Evolutionary conservation across 2,113 vertebrate species (phyloP).

Genomic region (Noctilio leporinus): DNA sequence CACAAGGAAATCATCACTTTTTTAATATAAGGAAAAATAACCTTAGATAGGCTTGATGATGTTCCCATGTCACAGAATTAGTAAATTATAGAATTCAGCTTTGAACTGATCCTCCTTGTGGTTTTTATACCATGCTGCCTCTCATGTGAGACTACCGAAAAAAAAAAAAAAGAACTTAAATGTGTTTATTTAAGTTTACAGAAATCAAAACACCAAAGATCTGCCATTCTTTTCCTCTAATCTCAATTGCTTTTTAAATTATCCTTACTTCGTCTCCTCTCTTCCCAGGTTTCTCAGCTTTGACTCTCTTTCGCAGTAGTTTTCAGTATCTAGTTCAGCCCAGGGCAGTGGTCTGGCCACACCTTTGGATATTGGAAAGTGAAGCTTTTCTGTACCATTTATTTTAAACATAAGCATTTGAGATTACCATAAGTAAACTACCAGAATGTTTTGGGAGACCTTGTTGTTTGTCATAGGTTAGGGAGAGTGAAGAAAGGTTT

Average conservation of each 20-base stretch:
- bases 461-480: neutral
- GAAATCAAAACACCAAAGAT: neutral
- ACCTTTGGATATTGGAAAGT: neutral
- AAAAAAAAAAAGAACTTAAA: neutral
- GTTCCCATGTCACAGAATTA: neutral
- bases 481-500: neutral
- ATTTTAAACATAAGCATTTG: neutral
- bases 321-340: neutral
- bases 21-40: neutral
- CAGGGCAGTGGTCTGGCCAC: neutral
- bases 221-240: neutral
- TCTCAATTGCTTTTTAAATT: neutral
- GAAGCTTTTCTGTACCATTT: neutral
- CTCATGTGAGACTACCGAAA: neutral
- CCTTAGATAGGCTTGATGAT: neutral
- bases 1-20: neutral
- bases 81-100: neutral
- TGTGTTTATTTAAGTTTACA: neutral
- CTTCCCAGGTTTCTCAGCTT: neutral
- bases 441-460: neutral
- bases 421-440: neutral
- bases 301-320: neutral
- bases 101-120: neutral
- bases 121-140: neutral
- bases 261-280: neutral